Evolutionary conservation across 2,888 invertebrate species (phyloP), one percentile per base, ranked within the genome.

Genomic region (Helicoverpa assulta): DNA sequence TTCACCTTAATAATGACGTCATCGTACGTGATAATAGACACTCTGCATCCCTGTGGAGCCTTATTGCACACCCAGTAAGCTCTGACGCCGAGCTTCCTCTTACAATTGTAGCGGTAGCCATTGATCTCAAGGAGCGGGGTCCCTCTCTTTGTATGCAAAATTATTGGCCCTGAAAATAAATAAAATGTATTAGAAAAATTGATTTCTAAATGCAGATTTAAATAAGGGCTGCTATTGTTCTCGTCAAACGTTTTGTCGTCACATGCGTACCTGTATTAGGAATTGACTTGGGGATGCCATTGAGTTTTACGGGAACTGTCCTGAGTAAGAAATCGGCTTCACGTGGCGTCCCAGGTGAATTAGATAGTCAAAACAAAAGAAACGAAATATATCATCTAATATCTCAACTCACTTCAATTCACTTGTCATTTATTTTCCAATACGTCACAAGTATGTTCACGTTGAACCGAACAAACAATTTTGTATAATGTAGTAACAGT

Each of bases 41-140:
- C 90, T 43, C 79, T 85, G 55, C 91, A 91, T 6, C 84, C 84
- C 75, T 74, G 78, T 1, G 72, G 80, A 5, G 78, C 82, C 70
- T 73, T 78, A 75, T 78, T 85, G 70, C 83, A 85, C 33, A 71
- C 73, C 86, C 81, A 83, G 43, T 80, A 84, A 5, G 70, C 77
- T n/a, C 68, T 77, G 0, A 59, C 47, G n/a, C 77, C 77, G 0
- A 69, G n/a, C 12, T 64, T 74, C 18, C 82, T 58, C 33, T 83
- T 82, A 54, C 76, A 83, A 29, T 81, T 81, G 56, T 72, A 76
- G n/a, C 78, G 78, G 29, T 70, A 71, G 5, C 73, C 82, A 5
- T 78, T 67, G 26, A 80, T 73, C 21, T 78, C 59, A 5, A 83
- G 76, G 12, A 83, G 63, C 1, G 83, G 83, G 14, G 76, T 76